Percentiles rank a stretch among this genome's conserved stretches.
These are phyloP conservation scores for Tetragonisca angustula DNA, from an alignment of 2,888 invertebrate genomes.

Conservation along the genomic window DNA sequence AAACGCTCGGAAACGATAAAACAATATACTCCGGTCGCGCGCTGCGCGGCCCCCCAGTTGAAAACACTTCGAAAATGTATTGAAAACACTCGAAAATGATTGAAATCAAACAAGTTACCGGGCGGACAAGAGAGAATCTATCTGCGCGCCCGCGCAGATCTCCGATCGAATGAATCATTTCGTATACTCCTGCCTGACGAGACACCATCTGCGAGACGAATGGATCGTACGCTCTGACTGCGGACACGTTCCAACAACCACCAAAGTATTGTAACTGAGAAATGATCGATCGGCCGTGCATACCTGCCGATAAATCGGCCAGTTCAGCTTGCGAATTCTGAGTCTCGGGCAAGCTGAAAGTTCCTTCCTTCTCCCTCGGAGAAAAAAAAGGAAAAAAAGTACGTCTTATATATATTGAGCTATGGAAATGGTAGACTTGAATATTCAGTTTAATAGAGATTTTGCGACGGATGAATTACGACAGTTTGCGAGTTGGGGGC, in stretches of 20 bases:
- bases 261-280: constrained; percentile 43
- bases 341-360: neutral
- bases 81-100: constrained; percentile 71
- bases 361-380: neutral
- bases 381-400: neutral
- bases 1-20: constrained; percentile 68
- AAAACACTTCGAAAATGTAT: constrained; percentile 69
- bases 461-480: neutral
- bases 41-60: constrained; percentile 33
- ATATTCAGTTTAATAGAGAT: neutral
- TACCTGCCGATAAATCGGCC: neutral
- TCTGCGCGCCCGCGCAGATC: constrained; percentile 30
- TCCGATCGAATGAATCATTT: constrained; percentile 53
- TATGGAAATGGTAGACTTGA: neutral
- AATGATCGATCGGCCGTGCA: constrained; percentile 30
- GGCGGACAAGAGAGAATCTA: constrained; percentile 51
- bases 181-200: constrained; percentile 37
- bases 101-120: constrained; percentile 71
- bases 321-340: neutral
- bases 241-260: constrained; percentile 31
- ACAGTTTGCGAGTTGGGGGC: neutral
- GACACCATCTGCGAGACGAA: constrained; percentile 60
- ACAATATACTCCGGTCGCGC: constrained; percentile 60
- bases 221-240: constrained; percentile 54
- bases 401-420: neutral